Conservation (phyloP, 1,140 invertebrate genomes). For the Patella vulgata region DNA sequence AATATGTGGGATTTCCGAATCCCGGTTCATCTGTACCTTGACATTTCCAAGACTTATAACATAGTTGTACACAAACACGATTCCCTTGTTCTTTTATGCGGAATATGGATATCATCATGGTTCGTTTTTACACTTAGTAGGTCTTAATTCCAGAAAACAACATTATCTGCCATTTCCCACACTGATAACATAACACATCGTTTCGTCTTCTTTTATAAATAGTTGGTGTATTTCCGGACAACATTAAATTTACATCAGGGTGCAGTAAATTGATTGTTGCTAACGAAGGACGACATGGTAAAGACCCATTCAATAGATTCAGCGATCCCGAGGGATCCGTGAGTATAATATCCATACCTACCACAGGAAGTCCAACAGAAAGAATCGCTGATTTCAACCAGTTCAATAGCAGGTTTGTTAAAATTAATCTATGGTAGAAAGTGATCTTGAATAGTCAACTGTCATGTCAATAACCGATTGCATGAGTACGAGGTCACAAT, state of each 20-base stretch:
- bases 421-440: neutral
- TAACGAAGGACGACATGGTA: neutral
- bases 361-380: neutral
- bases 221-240: conserved; percentile 1
- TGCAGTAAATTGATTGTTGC: neutral
- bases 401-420: conserved; percentile 2
- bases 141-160: no score
- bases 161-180: no score
- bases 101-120: no score
- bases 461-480: neutral
- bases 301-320: conserved; percentile 2
- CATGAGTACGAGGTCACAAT: no score
- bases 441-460: neutral
- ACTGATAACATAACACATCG: no score
- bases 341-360: neutral
- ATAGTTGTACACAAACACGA: no score
- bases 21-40: no score
- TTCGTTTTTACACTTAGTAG: no score
- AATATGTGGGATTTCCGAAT: no score
- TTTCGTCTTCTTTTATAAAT: no score
- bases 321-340: neutral
- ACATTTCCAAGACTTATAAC: no score
- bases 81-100: no score
- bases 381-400: neutral
- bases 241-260: neutral